Evolutionary conservation across 2,797 vertebrate species (phyloP), one percentile per base, ranked within the genome.

Genomic region (Chloroceryle amazona): DNA sequence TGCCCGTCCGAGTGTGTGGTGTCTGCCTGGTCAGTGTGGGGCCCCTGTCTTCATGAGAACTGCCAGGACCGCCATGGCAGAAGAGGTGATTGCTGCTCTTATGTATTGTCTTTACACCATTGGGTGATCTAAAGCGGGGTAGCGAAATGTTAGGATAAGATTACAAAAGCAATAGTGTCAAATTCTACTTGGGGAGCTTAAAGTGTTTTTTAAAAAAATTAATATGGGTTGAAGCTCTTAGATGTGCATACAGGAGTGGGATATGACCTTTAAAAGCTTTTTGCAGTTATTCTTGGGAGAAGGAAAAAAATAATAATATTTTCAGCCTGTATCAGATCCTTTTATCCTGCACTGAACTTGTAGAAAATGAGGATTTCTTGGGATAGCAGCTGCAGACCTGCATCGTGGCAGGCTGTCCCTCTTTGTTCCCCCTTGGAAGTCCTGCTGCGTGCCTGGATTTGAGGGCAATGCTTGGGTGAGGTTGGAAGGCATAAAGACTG

Each of bases 11-110:
- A 97, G 74, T 99, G 99, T 33, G 72, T 98, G 28, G 98, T 99
- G 41, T 99, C 99, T 17, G 86, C 96, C 67, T 99, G 99, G 99
- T 98, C 98, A 1, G 76, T 89, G 26, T 99, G 99, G 99, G 98
- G 99, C 5, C 92, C 97, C 57, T 99, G 99, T 86, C 79, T 98
- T 62, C 98, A 98, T 10, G 99, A 99, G 95, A 98, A 98, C 98
- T 99, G 99, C 95, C 97, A 94, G 42, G 98, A 99, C 86, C 98
- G 81, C 79, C 99, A 98, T 26, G 99, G 98, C 39, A 98, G 97
- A 78, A 99, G 98, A 99, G 99, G 99, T 99, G 79, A 96, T 14
- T 17, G 15, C 49, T 66, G 31, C 21, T 78, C n/a, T 58, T 49
- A 17, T 1, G 2, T 23, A 15, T 17, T 47, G 8, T 44, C 46